Base-by-base conservation (phyloP, 2,113 vertebrate species). In the Rallus limicola region DNA sequence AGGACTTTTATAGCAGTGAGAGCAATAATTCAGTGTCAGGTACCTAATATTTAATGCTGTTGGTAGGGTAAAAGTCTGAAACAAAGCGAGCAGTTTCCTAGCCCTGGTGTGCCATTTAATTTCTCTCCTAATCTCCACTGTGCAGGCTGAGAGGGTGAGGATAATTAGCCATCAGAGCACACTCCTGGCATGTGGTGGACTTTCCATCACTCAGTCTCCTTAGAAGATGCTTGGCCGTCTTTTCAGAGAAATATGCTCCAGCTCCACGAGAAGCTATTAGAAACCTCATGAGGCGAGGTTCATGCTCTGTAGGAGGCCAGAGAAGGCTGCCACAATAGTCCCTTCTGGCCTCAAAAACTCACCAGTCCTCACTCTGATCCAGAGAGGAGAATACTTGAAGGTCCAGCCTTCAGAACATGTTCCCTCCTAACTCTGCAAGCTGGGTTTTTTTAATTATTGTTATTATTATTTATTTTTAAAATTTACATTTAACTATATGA, bases 401-500 rank as follows among this genome's bases (percentile, higher is more conserved):
- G n/a, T 91, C 63, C 85, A 62, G 17, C 69, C 67, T 91, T 78
- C 50, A 55, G 48, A 84, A 26, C 5, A 1, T 7, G 5, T 48
- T 59, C 56, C n/a, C 0, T 2, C 52, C 17, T 38, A 68, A 67
- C 48, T 69, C 78, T 55, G 59, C 71, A 82, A 95, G 76, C 59
- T 93, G 0, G 21, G 10, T 26, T 52, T 52, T 52, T 36, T 36
- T 36, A 36, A 36, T 36, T 36, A 36, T 36, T 52, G 23, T 60
- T 86, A 97, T 95, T 96, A 94, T 96, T 97, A 98, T 98, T 98
- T 98, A 97, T 97, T 48, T 23, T 98, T 98, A 98, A 98, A 98
- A 98, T 98, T 98, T 98, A 96, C 97, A 96, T 97, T 97, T 97
- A 97, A 76, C 94, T 98, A 84, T 98, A 93, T 92, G 97, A 98